Percentiles rank a stretch among this genome's conserved stretches.
Evolutionary conservation across 2,113 vertebrate species (phyloP).

Genomic region (Butorides virescens): DNA sequence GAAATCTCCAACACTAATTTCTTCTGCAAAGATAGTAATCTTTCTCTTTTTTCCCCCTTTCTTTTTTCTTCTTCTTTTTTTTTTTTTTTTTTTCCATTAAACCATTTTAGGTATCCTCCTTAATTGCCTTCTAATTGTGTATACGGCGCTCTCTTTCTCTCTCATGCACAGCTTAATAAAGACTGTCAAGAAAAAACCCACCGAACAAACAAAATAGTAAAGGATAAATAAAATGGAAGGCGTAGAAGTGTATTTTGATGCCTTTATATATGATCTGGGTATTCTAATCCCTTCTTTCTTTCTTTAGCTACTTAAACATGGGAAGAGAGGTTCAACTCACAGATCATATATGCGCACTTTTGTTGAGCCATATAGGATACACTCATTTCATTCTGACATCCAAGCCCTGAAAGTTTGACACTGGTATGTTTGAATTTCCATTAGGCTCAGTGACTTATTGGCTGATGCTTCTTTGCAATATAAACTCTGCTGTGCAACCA

Average conservation of each 20-base stretch:
- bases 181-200: background rate
- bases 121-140: background rate
- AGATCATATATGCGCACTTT: background rate
- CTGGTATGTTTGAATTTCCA: slow-evolving; percentile 31
- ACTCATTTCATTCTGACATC: background rate
- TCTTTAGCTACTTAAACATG: background rate
- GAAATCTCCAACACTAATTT: slow-evolving; percentile 5
- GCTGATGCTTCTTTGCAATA: background rate
- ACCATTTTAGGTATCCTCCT: background rate
- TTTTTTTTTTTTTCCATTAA: background rate
- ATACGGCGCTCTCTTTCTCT: background rate
- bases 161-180: background rate
- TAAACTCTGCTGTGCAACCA: background rate
- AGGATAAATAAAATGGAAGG: background rate
- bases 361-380: background rate
- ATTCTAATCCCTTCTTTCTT: background rate
- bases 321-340: background rate
- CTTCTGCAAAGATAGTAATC: background rate
- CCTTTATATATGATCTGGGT: background rate
- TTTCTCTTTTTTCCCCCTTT: background rate
- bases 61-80: background rate
- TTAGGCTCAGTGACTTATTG: background rate
- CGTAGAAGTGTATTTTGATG: background rate
- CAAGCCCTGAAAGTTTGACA: background rate
- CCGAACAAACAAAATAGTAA: background rate